Base-by-base conservation (phyloP, 2,888 invertebrate species). In the Spodoptera exigua region DNA sequence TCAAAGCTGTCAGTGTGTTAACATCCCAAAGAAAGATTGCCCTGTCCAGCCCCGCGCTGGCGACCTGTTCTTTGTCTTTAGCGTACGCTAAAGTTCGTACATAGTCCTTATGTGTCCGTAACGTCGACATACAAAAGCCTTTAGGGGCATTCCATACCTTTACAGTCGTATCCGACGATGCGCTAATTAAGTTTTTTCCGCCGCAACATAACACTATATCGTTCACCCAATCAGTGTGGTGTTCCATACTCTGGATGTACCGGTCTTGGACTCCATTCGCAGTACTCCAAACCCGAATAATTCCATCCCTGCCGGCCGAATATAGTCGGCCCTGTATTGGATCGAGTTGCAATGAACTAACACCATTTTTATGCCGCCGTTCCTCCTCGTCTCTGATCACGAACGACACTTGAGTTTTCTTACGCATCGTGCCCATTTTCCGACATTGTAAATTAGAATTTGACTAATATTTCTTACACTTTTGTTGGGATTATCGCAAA, bases 81-180 rank as follows among this genome's bases (percentile, higher is more conserved):
- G 99, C 99, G 90, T 99, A 99, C 0, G 99, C 99, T 82, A 99
- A 90, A 16, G 99, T 98, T 88, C 99, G 98, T 10, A 99, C 99
- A 92, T 99, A 99, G 88, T 99, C 99, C 90, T 99, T 98, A 89
- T 99, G 99, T 45, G 99, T 99, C 63, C 99, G 95, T 73, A 99
- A 94, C 2, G 99, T 99, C 0, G 99, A 99, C 99, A 99, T 99
- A 87, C 99, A 99, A 86, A 99, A 99, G 9, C 99, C 99, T 95
- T 99, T 99, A 76, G 99, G 98, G 13, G 99, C 99, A 92, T 99
- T 99, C 99, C 99, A 99, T 63, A 99, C 99, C 93, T 99, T 99
- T 0, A 99, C 99, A 41, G 99, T 99, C 16, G 99, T 99, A 90
- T 99, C 99, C 68, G 99, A 99, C 84, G 99, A 99, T 4, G 99